A percentile compares a stretch with the other conserved stretches of the same genome.
Evolutionary conservation across 2,113 vertebrate genomes (phyloP).

Genomic region (Gadus chalcogrammus): DNA sequence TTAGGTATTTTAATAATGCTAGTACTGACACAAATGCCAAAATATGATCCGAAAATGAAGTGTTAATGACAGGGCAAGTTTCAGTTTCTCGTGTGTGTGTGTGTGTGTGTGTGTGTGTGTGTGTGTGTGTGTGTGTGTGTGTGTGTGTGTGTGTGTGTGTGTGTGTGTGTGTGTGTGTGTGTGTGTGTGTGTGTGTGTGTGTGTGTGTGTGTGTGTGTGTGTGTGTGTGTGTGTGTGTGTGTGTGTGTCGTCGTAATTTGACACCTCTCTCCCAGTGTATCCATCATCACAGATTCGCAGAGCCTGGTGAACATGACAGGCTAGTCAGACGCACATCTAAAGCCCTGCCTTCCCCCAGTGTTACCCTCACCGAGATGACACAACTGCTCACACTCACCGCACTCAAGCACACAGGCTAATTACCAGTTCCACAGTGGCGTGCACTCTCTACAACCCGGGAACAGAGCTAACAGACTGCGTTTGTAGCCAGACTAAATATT

Average conservation of each 20-base stretch:
- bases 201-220: constrained; percentile 9
- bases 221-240: constrained; percentile 17
- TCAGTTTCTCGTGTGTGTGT: not conserved
- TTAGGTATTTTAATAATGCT: too few species aligned
- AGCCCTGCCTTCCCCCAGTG: too few species aligned
- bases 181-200: constrained; percentile 13
- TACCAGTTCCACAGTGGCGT: constrained; percentile 27
- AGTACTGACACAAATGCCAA: too few species aligned
- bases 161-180: constrained; percentile 14
- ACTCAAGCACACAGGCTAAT: constrained; percentile 14
- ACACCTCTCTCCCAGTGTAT: not conserved
- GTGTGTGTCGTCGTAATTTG: not conserved
- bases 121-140: constrained; percentile 18
- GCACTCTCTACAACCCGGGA: constrained; percentile 19
- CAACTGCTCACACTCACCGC: constrained; percentile 11
- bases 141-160: constrained; percentile 16
- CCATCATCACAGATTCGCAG: not conserved
- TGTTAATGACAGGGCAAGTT: too few species aligned
- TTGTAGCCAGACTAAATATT: constrained; percentile 28
- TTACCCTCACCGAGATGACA: not conserved
- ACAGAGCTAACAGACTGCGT: constrained; percentile 14
- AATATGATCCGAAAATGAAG: too few species aligned
- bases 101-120: constrained; percentile 15
- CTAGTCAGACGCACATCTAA: not conserved
- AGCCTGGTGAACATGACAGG: constrained; percentile 1